Conservation (phyloP, 2,888 invertebrate genomes). For the Cephus sareptanus region DNA sequence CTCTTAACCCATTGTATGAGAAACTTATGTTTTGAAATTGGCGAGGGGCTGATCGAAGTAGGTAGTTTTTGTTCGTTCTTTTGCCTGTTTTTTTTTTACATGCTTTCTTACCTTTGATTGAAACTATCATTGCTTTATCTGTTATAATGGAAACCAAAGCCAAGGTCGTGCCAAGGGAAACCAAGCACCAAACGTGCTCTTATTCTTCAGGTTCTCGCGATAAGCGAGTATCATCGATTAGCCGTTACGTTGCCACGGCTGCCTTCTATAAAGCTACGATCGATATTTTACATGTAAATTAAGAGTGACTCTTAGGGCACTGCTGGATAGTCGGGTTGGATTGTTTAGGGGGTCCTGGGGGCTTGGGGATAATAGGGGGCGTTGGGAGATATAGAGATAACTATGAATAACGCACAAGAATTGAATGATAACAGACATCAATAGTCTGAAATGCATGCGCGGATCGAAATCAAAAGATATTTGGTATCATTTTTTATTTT, state of each 20-base stretch:
- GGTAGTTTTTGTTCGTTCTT: background rate
- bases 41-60: background rate
- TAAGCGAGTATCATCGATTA: conserved; percentile 46
- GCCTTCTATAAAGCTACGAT: conserved; percentile 36
- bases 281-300: conserved; percentile 39
- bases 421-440: background rate
- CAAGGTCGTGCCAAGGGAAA: background rate
- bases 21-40: background rate
- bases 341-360: background rate
- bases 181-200: background rate
- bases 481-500: background rate
- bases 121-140: background rate
- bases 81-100: background rate
- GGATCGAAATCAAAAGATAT: background rate
- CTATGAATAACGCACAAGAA: background rate
- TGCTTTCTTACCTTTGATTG: background rate
- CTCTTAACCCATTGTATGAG: background rate
- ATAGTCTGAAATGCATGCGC: background rate
- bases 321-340: background rate
- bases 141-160: background rate
- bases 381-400: background rate
- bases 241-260: conserved; percentile 54
- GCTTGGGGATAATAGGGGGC: background rate
- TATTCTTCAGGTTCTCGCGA: background rate
- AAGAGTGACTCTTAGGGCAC: background rate